Conservation (phyloP, 2,888 invertebrate genomes). For the Pelosia muscerda region DNA sequence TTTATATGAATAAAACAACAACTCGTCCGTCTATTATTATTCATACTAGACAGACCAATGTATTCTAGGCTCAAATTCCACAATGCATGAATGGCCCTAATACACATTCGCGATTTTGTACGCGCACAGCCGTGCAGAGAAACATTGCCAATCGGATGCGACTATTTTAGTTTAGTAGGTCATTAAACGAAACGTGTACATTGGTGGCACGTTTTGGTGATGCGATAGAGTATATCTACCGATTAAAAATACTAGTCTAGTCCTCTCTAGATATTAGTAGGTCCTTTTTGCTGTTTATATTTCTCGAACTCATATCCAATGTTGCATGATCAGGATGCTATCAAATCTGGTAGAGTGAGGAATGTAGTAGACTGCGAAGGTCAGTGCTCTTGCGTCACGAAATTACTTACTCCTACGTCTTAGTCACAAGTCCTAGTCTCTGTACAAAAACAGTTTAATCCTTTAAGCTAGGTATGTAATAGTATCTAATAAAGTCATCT, state of each 20-base stretch:
- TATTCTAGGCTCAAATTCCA: conserved; percentile 39
- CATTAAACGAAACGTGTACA: conserved; percentile 68
- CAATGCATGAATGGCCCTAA: conserved; percentile 56
- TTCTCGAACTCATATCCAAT: too few relatives aligned
- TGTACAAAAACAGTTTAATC: too few relatives aligned
- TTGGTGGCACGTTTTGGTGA: conserved; percentile 37
- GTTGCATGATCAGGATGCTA: too few relatives aligned
- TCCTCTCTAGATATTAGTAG: too few relatives aligned
- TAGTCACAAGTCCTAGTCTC: too few relatives aligned
- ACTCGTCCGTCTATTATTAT: conserved; percentile 36
- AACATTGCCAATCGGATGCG: conserved; percentile 70
- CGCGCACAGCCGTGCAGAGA: conserved; percentile 68
- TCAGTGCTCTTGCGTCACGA: too few relatives aligned
- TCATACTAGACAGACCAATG: conserved; percentile 22
- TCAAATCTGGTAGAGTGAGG: too few relatives aligned
- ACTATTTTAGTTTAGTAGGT: conserved; percentile 77
- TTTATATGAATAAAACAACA: conserved; percentile 4
- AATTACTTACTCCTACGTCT: too few relatives aligned
- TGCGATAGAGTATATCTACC: conserved; percentile 20
- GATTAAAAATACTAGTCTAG: background rate
- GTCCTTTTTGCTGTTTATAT: too few relatives aligned
- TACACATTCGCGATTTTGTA: conserved; percentile 58
- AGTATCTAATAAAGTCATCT: too few relatives aligned
- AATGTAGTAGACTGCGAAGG: too few relatives aligned
- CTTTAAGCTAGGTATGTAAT: background rate